Evolutionary conservation across 2,888 invertebrate genomes (phyloP), one percentile per base, ranked within the genome.

Genomic region (Tiliacea citrago): DNA sequence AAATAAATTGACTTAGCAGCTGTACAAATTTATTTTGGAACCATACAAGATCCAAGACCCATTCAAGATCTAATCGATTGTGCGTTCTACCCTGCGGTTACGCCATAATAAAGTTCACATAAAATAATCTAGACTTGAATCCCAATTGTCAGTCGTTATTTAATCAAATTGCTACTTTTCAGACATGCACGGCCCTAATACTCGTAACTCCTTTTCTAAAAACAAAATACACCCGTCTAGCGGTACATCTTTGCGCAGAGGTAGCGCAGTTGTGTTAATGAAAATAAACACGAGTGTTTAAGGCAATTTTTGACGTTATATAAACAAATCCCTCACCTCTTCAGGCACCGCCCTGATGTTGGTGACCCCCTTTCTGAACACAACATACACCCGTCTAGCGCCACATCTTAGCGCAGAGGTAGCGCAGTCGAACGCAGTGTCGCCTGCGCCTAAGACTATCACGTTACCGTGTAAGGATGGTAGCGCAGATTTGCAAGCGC

Each of bases 381-480:
- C 98, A 0, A 99, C 98, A 90, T 98, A 99, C 0, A 99, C 99
- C 69, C 98, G 97, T 47, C 97, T 97, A 0, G 99, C 99, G 0
- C 99, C 99, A 92, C 99, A 99, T 3, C 99, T 97, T 29, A 99
- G 95, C 0, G 99, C 99, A 0, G 99, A 99, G 0, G 99, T 99
- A 0, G 99, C 99, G 93, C 99, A 99, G 95, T 99, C 99, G 92
- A 99, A 99, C 0, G 99, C 99, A 0, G 99, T 99, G 93, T 99
- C 99, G 0, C 99, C 99, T 0, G 99, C 99, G 0, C 99, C 99
- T 55, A 99, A 95, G 0, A 99, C 99, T 75, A 99, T 97, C 18
- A 98, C 98, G 86, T 97, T 98, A 0, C 99, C 99, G 85, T 96
- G 94, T 12, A 99, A 92, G 63, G 97, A 93, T 0, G 99, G 99